phyloP scores from a whole-genome alignment of 2,888 invertebrate genomes.

The Eristalinus sepulchralis region DNA sequence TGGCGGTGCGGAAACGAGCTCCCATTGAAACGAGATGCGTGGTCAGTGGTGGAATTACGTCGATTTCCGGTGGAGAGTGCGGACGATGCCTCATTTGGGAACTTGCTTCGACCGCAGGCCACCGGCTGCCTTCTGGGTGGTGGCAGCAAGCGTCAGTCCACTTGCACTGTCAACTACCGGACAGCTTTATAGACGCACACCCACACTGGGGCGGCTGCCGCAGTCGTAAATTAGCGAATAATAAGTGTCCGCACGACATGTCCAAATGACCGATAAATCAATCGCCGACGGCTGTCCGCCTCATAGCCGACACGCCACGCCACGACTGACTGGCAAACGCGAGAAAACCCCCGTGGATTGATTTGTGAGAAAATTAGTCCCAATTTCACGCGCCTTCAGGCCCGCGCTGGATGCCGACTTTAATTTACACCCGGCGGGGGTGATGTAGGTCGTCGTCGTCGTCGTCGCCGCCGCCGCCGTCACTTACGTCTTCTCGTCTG shows the following conservation, averaged over 20 bases:
- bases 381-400: not conserved
- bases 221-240: not conserved
- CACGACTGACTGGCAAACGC: not conserved
- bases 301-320: not conserved
- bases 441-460: conserved; percentile 29
- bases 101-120: not conserved
- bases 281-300: not conserved
- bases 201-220: not conserved
- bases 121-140: not conserved
- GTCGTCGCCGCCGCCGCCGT: no score
- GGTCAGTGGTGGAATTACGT: not conserved
- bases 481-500: conserved; percentile 9
- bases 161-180: not conserved
- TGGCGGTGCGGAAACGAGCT: not conserved
- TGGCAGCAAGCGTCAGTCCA: no score
- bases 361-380: not conserved
- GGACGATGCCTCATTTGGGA: not conserved
- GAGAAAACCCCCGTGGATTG: not conserved
- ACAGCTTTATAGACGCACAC: not conserved
- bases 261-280: not conserved
- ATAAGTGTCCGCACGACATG: not conserved
- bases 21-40: not conserved
- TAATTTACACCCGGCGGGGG: conserved; percentile 15
- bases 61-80: not conserved
- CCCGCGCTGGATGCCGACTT: not conserved